These are phyloP conservation scores for Synaphobranchus kaupii DNA, from an alignment of 2,797 vertebrate species.

Conservation along the genomic window DNA sequence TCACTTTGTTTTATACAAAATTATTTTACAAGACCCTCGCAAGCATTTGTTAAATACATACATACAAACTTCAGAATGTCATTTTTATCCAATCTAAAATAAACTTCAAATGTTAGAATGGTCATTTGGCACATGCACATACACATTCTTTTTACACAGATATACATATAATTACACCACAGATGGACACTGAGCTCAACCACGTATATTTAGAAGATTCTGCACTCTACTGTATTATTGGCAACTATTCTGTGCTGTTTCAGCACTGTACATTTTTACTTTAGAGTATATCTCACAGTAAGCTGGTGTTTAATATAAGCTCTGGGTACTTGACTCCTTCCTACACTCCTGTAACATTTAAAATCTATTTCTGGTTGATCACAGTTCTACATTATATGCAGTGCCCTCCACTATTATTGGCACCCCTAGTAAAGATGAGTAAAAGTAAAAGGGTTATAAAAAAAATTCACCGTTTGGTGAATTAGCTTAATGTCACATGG, in stretches of 20 bases:
- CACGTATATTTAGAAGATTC: conserved; percentile 2
- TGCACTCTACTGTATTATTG: conserved; percentile 11
- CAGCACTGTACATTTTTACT: conserved; percentile 8
- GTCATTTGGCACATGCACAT: conserved; percentile 36
- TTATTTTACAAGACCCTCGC: neutral
- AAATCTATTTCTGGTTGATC: neutral
- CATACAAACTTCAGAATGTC: conserved; percentile 24
- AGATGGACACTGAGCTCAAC: conserved; percentile 12
- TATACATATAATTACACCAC: conserved; percentile 36
- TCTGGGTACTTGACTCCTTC: neutral
- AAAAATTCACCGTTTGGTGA: too few relatives aligned
- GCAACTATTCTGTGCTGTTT: conserved; percentile 7
- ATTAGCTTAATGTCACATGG: too few relatives aligned
- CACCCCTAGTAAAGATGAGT: too few relatives aligned
- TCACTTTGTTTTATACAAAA: conserved; percentile 9
- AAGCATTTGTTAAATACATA: neutral
- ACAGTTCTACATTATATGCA: neutral
- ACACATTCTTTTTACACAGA: conserved; percentile 30
- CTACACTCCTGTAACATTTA: neutral
- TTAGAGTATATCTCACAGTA: conserved; percentile 9
- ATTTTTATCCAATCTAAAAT: conserved; percentile 23
- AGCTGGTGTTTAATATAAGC: neutral
- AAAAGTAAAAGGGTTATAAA: too few relatives aligned
- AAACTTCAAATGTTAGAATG: conserved; percentile 49
- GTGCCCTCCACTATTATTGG: too few relatives aligned